Evolutionary conservation across 2,888 invertebrate species (phyloP), one percentile per base, ranked within the genome.

Genomic region (Plebejus anna): DNA sequence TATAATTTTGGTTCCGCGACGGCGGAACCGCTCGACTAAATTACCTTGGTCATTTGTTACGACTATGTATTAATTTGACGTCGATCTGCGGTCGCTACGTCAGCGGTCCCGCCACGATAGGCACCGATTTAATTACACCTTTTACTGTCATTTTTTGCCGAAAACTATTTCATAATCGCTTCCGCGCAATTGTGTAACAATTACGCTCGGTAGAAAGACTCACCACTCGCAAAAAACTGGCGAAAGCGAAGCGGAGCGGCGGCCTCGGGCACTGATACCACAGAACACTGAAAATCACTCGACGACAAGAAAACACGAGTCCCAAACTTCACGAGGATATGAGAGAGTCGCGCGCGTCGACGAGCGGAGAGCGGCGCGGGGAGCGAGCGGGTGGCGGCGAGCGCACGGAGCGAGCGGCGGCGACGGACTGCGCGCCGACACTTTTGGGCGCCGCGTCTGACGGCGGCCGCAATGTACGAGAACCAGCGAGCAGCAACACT

Each of bases 161-260:
- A 42, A 72, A 72, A 51, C 51, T 6, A 28, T 73, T 73, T 73
- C 55, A 51, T 73, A 73, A 73, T 73, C 47, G 16, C 73, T 73
- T 73, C 73, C 73, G 55, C 55, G 6, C 55, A 77, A 80, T 80
- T 82, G 81, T 81, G 79, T 80, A 81, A 81, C 76, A 61, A 88
- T 89, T 86, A 89, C 76, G 71, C 32, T 76, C 36, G 36, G 38
- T 51, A 90, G 76, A 89, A 85, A 83, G 85, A 90, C 93, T 92
- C 85, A 92, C 92, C 91, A 83, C 83, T 91, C 86, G 90, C 90
- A 89, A 91, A 91, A 91, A 90, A 80, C 79, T 82, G 86, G 90
- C 87, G 89, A 90, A 89, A 90, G 88, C 87, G 77, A 81, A 77
- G 81, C 82, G 81, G 80, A 83, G 82, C 81, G 16, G 83, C 80